Conservation (phyloP, 92 coral and sea anemone genomes). For the Epizoanthus rinbou region DNA sequence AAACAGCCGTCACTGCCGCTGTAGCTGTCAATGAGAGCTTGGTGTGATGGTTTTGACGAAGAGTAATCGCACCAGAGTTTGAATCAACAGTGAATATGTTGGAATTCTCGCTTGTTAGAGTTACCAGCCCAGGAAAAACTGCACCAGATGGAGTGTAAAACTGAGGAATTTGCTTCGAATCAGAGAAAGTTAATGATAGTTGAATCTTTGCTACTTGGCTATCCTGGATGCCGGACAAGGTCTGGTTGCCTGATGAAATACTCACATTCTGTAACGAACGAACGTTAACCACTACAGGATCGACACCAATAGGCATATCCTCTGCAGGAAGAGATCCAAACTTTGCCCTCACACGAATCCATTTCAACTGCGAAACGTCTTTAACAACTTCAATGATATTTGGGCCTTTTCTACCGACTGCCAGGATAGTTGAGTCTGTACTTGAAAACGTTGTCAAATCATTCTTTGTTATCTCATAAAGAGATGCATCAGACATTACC, state of each 20-base stretch:
- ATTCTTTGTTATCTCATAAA: conserved; percentile 46
- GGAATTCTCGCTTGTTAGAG: conserved; percentile 45
- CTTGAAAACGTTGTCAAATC: conserved; percentile 51
- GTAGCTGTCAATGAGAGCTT: conserved; percentile 49
- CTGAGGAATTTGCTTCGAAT: conserved; percentile 43
- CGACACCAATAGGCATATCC: conserved; percentile 1
- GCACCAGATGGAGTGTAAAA: conserved; percentile 41
- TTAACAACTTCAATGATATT: conserved; percentile 51
- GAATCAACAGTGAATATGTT: conserved; percentile 52
- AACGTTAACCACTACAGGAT: conserved; percentile 41
- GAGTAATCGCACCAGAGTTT: conserved; percentile 51
- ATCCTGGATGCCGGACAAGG: conserved; percentile 56
- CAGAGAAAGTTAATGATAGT: conserved; percentile 43
- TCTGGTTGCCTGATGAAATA: conserved; percentile 36
- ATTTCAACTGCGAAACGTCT: conserved; percentile 6
- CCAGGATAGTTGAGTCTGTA: conserved; percentile 16
- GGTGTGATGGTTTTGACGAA: conserved; percentile 49
- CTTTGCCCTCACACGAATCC: conserved; percentile 28
- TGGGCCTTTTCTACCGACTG: conserved; percentile 51
- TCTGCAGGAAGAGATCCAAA: conserved; percentile 32
- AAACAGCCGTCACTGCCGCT: conserved; percentile 46
- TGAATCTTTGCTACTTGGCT: conserved; percentile 51
- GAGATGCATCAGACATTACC: conserved; percentile 51
- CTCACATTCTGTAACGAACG: conserved; percentile 17
- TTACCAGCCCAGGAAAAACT: conserved; percentile 56